Evolutionary conservation across 2,797 vertebrate species (phyloP), one percentile per base, ranked within the genome.

Genomic region (Lepilemur septentrionalis): DNA sequence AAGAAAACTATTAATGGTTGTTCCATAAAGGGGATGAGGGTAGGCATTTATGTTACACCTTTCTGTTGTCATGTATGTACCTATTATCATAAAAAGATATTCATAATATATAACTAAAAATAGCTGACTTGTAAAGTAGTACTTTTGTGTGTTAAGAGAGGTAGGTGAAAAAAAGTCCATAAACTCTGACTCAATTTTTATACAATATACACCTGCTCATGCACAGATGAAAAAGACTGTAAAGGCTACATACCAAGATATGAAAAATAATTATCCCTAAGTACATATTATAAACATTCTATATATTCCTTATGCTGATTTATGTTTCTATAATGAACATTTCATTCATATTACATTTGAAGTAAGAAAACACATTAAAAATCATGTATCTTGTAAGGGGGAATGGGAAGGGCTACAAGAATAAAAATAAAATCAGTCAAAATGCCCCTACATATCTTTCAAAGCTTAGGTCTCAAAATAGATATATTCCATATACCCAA

Each of bases 341-440:
- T 92, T 93, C 67, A 95, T 85, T 85, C 25, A 52, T 69, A 83
- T 55, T 89, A 7, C 57, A 72, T 83, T 79, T 75, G 43, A 91
- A 94, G 86, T 82, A 90, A 76, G 38, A 90, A 95, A 95, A 88
- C 25, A 86, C 9, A 48, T 38, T 91, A 79, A 89, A 93, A 83
- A 76, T 91, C 43, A 85, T 67, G n/a, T 85, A 83, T 65, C 91
- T 87, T 91, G 23, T 79, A 38, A 52, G 10, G 50, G 32, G 13
- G 8, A 1, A 10, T 50, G 4, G 32, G 20, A 57, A 65, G 13
- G 50, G n/a, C 38, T 86, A 10, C n/a, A 89, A 81, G 69, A 85
- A 94, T 35, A 80, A 80, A 89, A 95, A 79, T 22, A 92, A 84
- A 94, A 86, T 72, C 32, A 84, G 46, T 92, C 75, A 92, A 94